These are phyloP conservation scores for Zapus hudsonius DNA, from an alignment of 2,113 vertebrate species.

Conservation along the genomic window DNA sequence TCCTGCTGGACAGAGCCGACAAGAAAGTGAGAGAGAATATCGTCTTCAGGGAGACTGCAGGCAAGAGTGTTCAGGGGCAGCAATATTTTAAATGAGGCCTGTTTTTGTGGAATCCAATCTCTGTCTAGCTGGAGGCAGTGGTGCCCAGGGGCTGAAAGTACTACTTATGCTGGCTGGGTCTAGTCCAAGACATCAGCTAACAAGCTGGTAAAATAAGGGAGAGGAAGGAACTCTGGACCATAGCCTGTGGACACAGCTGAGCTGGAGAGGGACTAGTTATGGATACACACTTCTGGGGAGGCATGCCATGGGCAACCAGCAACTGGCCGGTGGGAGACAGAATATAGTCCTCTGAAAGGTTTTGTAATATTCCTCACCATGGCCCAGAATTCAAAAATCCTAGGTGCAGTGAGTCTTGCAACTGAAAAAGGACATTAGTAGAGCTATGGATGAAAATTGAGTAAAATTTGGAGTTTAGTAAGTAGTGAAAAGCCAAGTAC, in stretches of 20 bases:
- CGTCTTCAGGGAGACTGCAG: neutral
- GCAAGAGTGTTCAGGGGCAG: neutral
- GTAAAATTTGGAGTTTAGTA: slow-evolving; percentile 19
- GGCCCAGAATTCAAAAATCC: neutral
- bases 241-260: neutral
- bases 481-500: neutral
- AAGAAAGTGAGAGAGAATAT: slow-evolving; percentile 35
- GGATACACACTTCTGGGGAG: neutral
- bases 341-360: neutral
- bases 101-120: slow-evolving; percentile 34
- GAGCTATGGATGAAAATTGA: slow-evolving; percentile 38
- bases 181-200: neutral
- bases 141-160: neutral
- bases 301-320: neutral
- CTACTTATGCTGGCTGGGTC: neutral
- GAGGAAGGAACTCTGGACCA: neutral
- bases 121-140: neutral
- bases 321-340: neutral
- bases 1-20: neutral
- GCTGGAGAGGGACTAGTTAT: neutral
- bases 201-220: slow-evolving; percentile 24
- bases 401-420: neutral
- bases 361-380: neutral
- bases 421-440: neutral
- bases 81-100: slow-evolving; percentile 14